Percentiles rank a stretch among this genome's conserved stretches.
Conservation (phyloP, 2,113 vertebrate species). For the Pangasianodon gigas region DNA sequence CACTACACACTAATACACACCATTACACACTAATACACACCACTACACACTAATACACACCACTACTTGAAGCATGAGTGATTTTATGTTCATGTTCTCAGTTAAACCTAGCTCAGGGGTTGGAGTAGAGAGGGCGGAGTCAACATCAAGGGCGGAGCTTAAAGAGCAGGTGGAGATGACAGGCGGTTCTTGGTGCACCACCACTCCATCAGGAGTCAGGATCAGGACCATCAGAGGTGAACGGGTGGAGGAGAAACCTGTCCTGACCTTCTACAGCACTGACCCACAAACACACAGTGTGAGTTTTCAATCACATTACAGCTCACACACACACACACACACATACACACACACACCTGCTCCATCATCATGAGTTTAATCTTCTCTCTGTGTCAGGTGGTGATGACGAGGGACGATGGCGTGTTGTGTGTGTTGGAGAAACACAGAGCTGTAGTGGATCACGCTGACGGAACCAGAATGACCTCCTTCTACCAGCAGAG, state of each 20-base stretch:
- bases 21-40: not conserved
- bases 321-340: conserved; percentile 1
- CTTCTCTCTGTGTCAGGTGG: conserved; percentile 69
- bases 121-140: conserved; percentile 58
- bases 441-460: conserved; percentile 80
- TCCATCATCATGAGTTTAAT: not conserved
- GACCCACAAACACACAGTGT: conserved; percentile 83
- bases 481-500: conserved; percentile 77
- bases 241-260: conserved; percentile 64
- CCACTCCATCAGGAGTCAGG: conserved; percentile 77
- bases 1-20: not conserved
- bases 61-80: not conserved
- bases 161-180: conserved; percentile 25
- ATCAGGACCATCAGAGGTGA: conserved; percentile 77
- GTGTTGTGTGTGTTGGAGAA: conserved; percentile 77
- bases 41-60: not conserved
- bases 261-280: conserved; percentile 76
- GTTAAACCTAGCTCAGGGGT: conserved; percentile 44
- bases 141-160: conserved; percentile 34
- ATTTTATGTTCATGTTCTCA: conserved; percentile 37
- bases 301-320: conserved; percentile 46
- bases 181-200: conserved; percentile 84
- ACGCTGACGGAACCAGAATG: conserved; percentile 91
- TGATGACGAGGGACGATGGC: conserved; percentile 85
- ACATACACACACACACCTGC: not conserved